Conservation (phyloP, 1,140 invertebrate genomes). For the Achatina immaculata region DNA sequence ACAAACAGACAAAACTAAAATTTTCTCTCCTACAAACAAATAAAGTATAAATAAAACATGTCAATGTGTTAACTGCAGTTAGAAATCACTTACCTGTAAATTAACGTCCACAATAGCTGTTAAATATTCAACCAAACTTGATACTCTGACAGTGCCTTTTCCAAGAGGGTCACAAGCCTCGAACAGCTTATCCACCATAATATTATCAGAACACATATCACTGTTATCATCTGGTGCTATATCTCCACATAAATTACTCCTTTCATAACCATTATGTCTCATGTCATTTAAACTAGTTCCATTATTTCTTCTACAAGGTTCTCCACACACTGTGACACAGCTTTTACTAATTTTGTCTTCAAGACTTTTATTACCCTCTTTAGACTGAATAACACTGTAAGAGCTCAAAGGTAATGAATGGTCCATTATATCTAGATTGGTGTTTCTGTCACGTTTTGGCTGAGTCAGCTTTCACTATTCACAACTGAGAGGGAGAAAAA, state of each 20-base stretch:
- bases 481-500: background rate
- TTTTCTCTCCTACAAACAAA: no score
- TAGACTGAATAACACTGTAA: background rate
- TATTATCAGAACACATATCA: background rate
- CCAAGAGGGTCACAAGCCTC: constrained; percentile 2
- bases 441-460: background rate
- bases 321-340: background rate
- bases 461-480: background rate
- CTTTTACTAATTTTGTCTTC: background rate
- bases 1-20: no score
- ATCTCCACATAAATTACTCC: background rate
- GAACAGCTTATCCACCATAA: constrained; percentile 7
- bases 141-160: background rate
- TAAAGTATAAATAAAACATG: no score
- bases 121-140: constrained; percentile 7
- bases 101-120: background rate
- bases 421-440: background rate
- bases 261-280: background rate
- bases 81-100: constrained; percentile 11
- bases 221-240: background rate
- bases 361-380: background rate
- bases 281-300: background rate
- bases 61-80: no score
- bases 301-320: background rate
- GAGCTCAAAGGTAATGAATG: background rate